These are phyloP conservation scores for Pachypanchax playfairii DNA, from an alignment of 2,113 vertebrate species.

Conservation along the genomic window DNA sequence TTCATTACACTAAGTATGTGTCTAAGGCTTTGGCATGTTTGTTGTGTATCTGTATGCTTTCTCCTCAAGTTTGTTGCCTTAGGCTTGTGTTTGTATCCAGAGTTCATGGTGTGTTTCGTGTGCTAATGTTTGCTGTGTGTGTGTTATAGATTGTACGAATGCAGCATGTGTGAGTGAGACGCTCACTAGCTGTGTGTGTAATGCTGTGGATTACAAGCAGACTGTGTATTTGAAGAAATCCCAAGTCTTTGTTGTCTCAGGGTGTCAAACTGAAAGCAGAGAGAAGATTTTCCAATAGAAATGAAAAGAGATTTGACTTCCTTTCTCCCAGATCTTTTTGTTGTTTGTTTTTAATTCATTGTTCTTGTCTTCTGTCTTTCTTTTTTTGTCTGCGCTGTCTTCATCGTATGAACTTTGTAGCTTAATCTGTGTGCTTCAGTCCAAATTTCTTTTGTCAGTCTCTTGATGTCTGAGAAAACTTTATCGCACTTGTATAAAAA, in stretches of 20 bases:
- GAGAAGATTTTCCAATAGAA: slow-evolving; percentile 10
- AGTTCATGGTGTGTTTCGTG: slow-evolving; percentile 44
- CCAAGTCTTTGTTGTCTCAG: slow-evolving; percentile 36
- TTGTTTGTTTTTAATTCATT: too few species aligned
- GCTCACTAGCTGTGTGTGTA: slow-evolving; percentile 18
- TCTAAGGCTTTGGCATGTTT: slow-evolving; percentile 30
- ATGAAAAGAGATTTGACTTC: background rate
- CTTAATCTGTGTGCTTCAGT: background rate
- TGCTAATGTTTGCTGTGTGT: slow-evolving; percentile 34
- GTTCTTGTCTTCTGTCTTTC: too few species aligned
- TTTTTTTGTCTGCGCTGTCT: background rate
- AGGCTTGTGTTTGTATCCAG: slow-evolving; percentile 34
- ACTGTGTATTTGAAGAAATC: slow-evolving; percentile 40
- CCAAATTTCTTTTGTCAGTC: background rate
- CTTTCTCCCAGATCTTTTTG: background rate
- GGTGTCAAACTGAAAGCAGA: slow-evolving; percentile 31
- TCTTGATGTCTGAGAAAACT: background rate
- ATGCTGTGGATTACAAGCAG: slow-evolving; percentile 54
- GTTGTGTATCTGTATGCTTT: slow-evolving; percentile 27
- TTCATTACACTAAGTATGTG: slow-evolving; percentile 47
- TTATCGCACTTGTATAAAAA: background rate
- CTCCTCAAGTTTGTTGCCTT: slow-evolving; percentile 39
- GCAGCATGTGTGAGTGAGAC: slow-evolving; percentile 7
- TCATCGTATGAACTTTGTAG: background rate
- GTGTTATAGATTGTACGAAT: background rate